phyloP scores from a whole-genome alignment of 1,140 invertebrate species.

The Armadillidium nasatum region DNA sequence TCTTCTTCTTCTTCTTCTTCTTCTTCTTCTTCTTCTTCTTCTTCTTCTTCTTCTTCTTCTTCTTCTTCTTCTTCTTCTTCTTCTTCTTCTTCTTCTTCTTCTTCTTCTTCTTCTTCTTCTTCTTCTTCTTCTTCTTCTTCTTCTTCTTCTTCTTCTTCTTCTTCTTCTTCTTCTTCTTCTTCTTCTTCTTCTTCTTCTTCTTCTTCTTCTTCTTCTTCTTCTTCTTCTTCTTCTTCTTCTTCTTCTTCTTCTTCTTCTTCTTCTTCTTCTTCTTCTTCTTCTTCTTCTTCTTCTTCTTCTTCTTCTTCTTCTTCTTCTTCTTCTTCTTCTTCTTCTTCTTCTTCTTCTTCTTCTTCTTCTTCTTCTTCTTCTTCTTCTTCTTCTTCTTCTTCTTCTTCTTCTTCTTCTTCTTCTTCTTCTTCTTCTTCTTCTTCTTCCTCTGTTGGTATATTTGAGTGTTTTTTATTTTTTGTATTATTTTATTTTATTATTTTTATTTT shows the following conservation, averaged over 20 bases:
- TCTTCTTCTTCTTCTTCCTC: constrained; percentile 5
- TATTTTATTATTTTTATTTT: too few species aligned
- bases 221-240: neutral
- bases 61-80: neutral
- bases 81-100: neutral
- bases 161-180: neutral
- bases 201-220: neutral
- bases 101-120: neutral
- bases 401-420: neutral
- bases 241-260: neutral
- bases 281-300: neutral
- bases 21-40: neutral
- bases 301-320: neutral
- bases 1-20: neutral
- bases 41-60: neutral
- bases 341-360: neutral
- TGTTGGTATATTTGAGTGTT: neutral
- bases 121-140: neutral
- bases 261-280: constrained; percentile 4
- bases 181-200: neutral
- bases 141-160: constrained; percentile 9
- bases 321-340: neutral
- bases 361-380: neutral
- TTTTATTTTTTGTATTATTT: too few species aligned
- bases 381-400: neutral